phyloP scores from a whole-genome alignment of 2,113 vertebrate species.

The Centropristis striata region DNA sequence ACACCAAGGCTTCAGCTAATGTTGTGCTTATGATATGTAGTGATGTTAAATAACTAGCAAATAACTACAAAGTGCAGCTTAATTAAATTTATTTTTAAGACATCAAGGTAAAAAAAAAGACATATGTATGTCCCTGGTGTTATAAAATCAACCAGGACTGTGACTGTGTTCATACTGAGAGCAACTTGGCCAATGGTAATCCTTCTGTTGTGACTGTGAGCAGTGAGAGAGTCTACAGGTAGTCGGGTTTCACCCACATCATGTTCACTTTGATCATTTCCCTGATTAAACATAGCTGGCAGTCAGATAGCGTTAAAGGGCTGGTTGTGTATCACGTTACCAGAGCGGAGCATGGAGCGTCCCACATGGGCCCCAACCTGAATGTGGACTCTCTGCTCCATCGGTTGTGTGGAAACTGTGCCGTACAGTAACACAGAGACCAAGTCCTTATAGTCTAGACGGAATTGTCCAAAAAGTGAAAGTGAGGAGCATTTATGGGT shows the following conservation, averaged over 20 bases:
- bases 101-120: not conserved
- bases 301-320: not conserved
- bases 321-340: not conserved
- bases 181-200: not conserved
- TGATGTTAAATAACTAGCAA: not conserved
- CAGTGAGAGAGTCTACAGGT: no score
- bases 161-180: not conserved
- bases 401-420: not conserved
- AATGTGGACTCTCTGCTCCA: not conserved
- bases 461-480: no score
- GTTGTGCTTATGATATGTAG: not conserved
- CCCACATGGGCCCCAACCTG: no score
- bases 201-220: not conserved
- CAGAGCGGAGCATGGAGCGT: no score
- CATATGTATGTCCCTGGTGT: not conserved
- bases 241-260: no score
- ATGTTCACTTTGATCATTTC: not conserved
- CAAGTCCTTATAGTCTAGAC: no score
- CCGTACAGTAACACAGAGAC: no score
- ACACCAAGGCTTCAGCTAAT: not conserved
- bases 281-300: not conserved
- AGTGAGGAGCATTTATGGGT: no score
- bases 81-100: not conserved
- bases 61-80: constrained; percentile 5
- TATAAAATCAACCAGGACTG: not conserved